These are phyloP conservation scores for Catostomus latipinnis DNA, from an alignment of 2,797 vertebrate genomes.

Conservation along the genomic window DNA sequence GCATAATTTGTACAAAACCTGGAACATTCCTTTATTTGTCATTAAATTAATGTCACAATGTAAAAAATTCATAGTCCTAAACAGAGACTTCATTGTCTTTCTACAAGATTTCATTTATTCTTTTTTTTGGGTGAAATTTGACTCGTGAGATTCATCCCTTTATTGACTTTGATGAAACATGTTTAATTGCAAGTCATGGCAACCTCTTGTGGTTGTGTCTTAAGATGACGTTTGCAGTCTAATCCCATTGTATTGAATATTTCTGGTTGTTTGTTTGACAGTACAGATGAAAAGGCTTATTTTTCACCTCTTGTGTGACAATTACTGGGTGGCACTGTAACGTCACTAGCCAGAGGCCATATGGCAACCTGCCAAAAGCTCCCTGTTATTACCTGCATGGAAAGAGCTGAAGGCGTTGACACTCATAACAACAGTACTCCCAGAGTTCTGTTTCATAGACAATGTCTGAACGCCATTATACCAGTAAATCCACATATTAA, in stretches of 20 bases:
- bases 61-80: too few species aligned
- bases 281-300: slow-evolving; percentile 19
- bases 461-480: slow-evolving; percentile 37
- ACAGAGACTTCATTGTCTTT: not conserved
- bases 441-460: slow-evolving; percentile 46
- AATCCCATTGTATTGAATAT: slow-evolving; percentile 32
- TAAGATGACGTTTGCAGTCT: slow-evolving; percentile 1
- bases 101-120: not conserved
- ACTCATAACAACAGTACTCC: slow-evolving; percentile 39
- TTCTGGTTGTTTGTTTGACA: slow-evolving; percentile 20
- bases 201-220: slow-evolving; percentile 8
- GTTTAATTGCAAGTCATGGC: not conserved
- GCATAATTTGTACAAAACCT: too few species aligned
- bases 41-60: too few species aligned
- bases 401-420: slow-evolving; percentile 43
- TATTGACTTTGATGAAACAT: not conserved
- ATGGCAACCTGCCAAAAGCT: slow-evolving; percentile 46
- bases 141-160: not conserved
- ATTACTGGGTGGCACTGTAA: slow-evolving; percentile 43
- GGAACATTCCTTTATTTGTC: too few species aligned
- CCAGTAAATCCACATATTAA: slow-evolving; percentile 14
- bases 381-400: slow-evolving; percentile 49
- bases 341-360: slow-evolving; percentile 37
- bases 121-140: not conserved
- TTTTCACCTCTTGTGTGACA: slow-evolving; percentile 47